Evolutionary conservation across 1,140 invertebrate species (phyloP).

Genomic region (Diabrotica undecimpunctata): DNA sequence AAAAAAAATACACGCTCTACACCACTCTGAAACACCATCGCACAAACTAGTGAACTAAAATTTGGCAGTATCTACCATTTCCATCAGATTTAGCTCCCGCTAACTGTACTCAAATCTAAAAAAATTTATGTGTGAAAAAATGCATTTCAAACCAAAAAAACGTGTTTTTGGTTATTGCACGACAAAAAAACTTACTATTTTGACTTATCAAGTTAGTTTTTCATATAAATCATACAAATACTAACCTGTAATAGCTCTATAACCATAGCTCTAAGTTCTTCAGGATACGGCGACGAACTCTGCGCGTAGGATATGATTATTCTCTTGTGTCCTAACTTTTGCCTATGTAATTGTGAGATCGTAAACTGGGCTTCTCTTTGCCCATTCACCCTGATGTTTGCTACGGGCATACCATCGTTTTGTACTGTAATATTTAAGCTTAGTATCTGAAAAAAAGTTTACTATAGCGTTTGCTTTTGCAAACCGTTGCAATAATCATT

Average conservation of each 20-base stretch:
- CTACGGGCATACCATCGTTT: conserved; percentile 65
- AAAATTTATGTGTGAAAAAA: no score
- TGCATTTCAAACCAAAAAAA: no score
- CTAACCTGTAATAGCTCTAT: conserved; percentile 57
- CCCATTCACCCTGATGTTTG: conserved; percentile 62
- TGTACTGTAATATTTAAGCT: conserved; percentile 64
- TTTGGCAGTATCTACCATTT: no score
- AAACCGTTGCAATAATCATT: conserved; percentile 1
- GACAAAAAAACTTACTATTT: no score
- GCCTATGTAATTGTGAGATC: conserved; percentile 77
- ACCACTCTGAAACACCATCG: no score
- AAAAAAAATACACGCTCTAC: no score
- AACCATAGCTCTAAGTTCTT: conserved; percentile 63
- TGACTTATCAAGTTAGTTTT: no score
- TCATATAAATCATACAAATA: no score
- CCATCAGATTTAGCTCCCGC: no score
- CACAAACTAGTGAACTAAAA: no score
- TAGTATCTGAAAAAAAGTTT: conserved; percentile 53
- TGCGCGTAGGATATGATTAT: conserved; percentile 75
- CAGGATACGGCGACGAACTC: conserved; percentile 60
- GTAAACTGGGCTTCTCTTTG: conserved; percentile 70
- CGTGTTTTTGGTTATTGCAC: no score
- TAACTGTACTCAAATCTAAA: no score
- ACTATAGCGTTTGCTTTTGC: neutral
- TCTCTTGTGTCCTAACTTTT: conserved; percentile 77